These are phyloP conservation scores for Meloe dianella DNA, from an alignment of 2,888 invertebrate species.

Conservation along the genomic window DNA sequence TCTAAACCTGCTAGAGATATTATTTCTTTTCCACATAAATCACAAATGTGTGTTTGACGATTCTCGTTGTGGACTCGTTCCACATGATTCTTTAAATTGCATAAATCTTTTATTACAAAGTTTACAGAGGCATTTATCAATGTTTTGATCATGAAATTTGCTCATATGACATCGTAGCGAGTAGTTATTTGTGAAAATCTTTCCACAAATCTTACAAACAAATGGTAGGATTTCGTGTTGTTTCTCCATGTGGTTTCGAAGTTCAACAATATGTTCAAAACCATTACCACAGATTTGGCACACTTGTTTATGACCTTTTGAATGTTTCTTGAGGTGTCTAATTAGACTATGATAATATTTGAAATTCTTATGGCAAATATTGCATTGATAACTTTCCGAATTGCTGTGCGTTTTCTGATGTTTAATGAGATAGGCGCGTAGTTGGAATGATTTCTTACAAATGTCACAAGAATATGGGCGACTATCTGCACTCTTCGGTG, in stretches of 20 bases:
- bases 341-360: not conserved
- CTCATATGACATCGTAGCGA: constrained; percentile 46
- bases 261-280: not conserved
- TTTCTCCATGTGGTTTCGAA: not conserved
- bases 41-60: constrained; percentile 38
- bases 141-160: constrained; percentile 20
- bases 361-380: not conserved
- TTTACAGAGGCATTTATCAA: constrained; percentile 48
- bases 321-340: not conserved
- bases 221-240: constrained; percentile 14
- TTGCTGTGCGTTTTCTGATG: not conserved
- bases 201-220: constrained; percentile 48
- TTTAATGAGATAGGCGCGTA: not conserved
- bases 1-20: constrained; percentile 50
- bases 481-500: not conserved
- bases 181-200: constrained; percentile 42
- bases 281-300: not conserved
- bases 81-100: not conserved
- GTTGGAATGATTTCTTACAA: not conserved
- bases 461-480: not conserved
- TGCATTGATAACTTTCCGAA: not conserved
- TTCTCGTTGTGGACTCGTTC: constrained; percentile 2
- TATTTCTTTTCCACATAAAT: constrained; percentile 59
- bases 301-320: not conserved
- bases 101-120: constrained; percentile 50